Base-by-base conservation (phyloP, 2,888 invertebrate genomes). In the Scaptomyza reducta region DNA sequence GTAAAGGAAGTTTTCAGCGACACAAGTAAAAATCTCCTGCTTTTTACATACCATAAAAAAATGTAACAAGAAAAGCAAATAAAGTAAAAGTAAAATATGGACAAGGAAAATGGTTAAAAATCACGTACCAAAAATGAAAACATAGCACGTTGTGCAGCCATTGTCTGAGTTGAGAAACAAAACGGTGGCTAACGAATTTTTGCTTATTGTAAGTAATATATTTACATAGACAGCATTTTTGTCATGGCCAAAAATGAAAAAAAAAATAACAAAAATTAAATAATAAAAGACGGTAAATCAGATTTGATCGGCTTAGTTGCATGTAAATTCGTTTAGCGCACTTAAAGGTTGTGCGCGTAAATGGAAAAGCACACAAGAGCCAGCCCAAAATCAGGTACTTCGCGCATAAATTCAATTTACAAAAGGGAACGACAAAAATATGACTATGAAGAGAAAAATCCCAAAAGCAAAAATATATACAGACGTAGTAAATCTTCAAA, bases 221-320 rank as follows among this genome's bases (percentile, higher is more conserved):
- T 71, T 71, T 66, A 64, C 58, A 67, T 59, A 56, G 67, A 41
- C 6, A 45, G 46, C 3, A 10, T 14, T 50, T 35, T 27, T 25
- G 18, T 18, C 35, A 11, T 7, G 38, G 61, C 35, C 18, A 22
- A 47, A 47, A 57, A 46, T 63, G 18, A 9, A 9, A 22, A n/a
- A 35, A 55, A 68, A 50, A 41, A 31, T 7, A 38, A 7, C 14
- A 7, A 38, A 38, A 54, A 50, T 13, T 62, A 47, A 53, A n/a
- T n/a, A n/a, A n/a, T n/a, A n/a, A n/a, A n/a, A n/a, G n/a, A n/a
- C n/a, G 41, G 46, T 27, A 84, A 81, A 83, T 84, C 77, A 77
- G 63, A 81, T 84, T 86, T 83, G 70, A 77, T 59, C 65, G 68
- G 83, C 83, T 86, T 86, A 74, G 81, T 74, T 70, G 86, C 65